Evolutionary conservation across 2,797 vertebrate genomes (phyloP), one percentile per base, ranked within the genome.

Genomic region (Rachycentron canadum): DNA sequence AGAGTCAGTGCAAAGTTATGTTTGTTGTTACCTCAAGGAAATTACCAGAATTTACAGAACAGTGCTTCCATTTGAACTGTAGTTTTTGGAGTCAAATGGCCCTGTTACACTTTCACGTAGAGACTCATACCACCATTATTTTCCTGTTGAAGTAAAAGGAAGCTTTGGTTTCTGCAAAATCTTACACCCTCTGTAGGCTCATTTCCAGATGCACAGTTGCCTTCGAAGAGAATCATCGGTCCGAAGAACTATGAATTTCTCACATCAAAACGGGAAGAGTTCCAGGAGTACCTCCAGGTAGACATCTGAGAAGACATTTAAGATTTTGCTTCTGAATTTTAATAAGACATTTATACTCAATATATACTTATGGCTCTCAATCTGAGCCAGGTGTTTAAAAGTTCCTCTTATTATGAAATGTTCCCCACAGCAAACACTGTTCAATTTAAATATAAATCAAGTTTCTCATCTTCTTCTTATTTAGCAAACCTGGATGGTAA

Each of bases 171-270:
- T n/a, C n/a, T n/a, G n/a, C n/a, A n/a, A n/a, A n/a, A n/a, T n/a
- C n/a, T n/a, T n/a, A 76, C n/a, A 11, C 19, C n/a, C 23, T 34
- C 43, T 71, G 19, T 16, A 99, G 98, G 98, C 84, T 96, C 97
- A 0, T 99, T 99, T 93, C 96, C 97, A 76, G 98, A 99, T 91
- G 95, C 98, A 3, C 98, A 99, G 77, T 94, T 99, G 88, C 98
- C 98, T 68, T 99, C 98, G 0, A 99, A 99, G 93, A 96, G 98
- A 89, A 98, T 99, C 58, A 98, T 99, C 49, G 98, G 98, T 32
- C 97, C 98, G 52, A 99, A 99, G 91, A 99, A 99, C 85, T 98
- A 96, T 0, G 98, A 99, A 88, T 99, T 99, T 91, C 94, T 99
- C 76, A 96, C 94, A 76, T 99, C 98, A 1, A 99, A 99, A 89